Conservation (phyloP, 2,113 vertebrate genomes). For the Meles meles region DNA sequence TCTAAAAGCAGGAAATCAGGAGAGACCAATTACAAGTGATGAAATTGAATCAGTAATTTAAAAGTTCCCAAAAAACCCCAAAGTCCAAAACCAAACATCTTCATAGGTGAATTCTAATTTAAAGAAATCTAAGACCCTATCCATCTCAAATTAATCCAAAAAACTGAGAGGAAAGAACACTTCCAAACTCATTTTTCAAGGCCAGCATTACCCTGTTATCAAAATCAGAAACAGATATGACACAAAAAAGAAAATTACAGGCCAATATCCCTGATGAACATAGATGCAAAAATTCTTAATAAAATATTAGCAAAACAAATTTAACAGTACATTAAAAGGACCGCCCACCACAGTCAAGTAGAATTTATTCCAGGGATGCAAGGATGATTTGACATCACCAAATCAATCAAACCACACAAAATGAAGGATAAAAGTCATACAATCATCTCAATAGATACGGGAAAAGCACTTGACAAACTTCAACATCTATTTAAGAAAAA, state of each 20-base stretch:
- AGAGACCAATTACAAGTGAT: background rate
- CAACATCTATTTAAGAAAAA: background rate
- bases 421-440: background rate
- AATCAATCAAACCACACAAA: background rate
- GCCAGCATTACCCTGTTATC: background rate
- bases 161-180: background rate
- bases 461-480: background rate
- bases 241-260: background rate
- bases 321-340: background rate
- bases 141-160: background rate
- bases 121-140: background rate
- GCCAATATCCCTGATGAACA: background rate
- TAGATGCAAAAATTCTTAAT: background rate
- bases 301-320: background rate
- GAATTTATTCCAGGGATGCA: background rate
- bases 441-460: background rate
- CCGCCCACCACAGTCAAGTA: background rate
- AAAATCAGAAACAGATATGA: background rate
- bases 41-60: background rate
- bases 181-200: background rate
- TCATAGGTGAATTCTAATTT: background rate
- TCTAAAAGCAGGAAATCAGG: background rate
- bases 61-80: background rate
- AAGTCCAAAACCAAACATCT: background rate
- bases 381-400: background rate